These are phyloP conservation scores for Chiloscyllium punctatum DNA, from an alignment of 2,797 vertebrate species.

Conservation along the genomic window DNA sequence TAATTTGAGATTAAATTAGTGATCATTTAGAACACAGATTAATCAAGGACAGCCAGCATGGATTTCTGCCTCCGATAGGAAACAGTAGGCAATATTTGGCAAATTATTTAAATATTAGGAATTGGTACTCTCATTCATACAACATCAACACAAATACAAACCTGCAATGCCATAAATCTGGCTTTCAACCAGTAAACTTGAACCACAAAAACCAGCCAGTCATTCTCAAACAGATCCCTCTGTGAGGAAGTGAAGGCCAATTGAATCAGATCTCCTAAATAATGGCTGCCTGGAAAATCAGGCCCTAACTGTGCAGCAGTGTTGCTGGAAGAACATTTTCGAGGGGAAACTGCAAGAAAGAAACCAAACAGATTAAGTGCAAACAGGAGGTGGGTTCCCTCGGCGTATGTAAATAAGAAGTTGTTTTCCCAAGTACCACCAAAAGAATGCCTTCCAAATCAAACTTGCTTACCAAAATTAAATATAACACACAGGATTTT, in stretches of 20 bases:
- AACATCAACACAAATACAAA: slow-evolving; percentile 46
- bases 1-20: background rate
- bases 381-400: background rate
- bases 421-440: background rate
- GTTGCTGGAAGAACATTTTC: slow-evolving; percentile 57
- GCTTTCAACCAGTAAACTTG: slow-evolving; percentile 94
- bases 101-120: background rate
- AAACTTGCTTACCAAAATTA: too few relatives aligned
- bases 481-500: background rate
- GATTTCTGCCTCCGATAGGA: background rate
- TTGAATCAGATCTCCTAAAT: slow-evolving; percentile 79
- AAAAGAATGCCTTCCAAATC: background rate
- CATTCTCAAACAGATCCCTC: slow-evolving; percentile 77
- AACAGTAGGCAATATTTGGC: background rate
- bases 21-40: background rate
- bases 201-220: slow-evolving; percentile 80
- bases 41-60: background rate
- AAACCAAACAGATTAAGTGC: background rate
- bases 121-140: background rate
- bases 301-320: slow-evolving; percentile 62
- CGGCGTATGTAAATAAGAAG: background rate
- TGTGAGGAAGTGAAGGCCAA: slow-evolving; percentile 84
- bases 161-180: slow-evolving; percentile 83
- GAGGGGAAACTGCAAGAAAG: slow-evolving; percentile 62
- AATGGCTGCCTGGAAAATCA: slow-evolving; percentile 78